Base-by-base conservation (phyloP, 2,113 vertebrate genomes). In the Bubo bubo region DNA sequence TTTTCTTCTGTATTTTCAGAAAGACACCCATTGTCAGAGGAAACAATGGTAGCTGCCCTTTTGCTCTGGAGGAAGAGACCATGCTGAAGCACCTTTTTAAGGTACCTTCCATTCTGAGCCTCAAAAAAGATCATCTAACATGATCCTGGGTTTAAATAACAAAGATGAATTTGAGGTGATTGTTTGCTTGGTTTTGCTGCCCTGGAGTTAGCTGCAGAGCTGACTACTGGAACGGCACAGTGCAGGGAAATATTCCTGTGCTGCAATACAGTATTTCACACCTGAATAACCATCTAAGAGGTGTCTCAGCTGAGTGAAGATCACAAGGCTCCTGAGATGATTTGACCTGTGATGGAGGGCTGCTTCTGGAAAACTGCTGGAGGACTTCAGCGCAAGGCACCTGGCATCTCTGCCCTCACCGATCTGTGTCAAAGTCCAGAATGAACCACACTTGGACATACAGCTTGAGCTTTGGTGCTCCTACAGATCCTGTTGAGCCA, bases 381-480 rank as follows among this genome's bases (percentile, higher is more conserved):
- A 72, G 41, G 47, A 74, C 49, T 89, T 91, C 47, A 66, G 39
- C 73, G 74, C 56, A 43, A 43, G 79, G 26, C 16, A 62, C 10
- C n/a, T 62, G n/a, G 14, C 0, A 0, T 80, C 52, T 93, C 66
- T 91, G 74, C 45, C 39, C 41, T 79, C 41, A 52, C 12, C 35
- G 2, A 21, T 45, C 39, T 4, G 0, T 56, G 30, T 21, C 37
- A 23, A 71, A 89, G 60, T 79, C 83, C 9, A 0, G 95, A 96
- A 97, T 97, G 93, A 97, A 94, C 50, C 63, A n/a, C 52, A 94
- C 93, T 47, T 96, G 94, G 96, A 73, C 64, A 4, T 68, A 93
- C 21, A 98, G 97, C 68, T 32, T 97, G 80, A 98, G 93, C 62
- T 87, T 95, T 81, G 95, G 59, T 74, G 70, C 87, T 23, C 86